Conservation (phyloP, 2,797 vertebrate genomes). For the Gymnoscopelus microlampas region DNA sequence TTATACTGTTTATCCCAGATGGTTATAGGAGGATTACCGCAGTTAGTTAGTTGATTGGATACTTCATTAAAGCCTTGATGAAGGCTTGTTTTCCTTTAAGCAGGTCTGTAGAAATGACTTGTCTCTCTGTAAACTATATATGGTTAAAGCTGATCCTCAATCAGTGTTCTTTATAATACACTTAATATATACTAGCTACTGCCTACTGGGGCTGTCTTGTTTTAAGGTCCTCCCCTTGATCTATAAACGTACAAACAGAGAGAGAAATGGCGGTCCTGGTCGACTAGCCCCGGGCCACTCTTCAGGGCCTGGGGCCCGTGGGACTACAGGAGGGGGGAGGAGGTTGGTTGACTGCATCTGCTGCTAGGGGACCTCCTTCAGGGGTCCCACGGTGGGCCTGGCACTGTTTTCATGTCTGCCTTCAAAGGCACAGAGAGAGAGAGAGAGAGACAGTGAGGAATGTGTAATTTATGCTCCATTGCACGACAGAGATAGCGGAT, state of each 20-base stretch:
- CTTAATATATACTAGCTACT: neutral
- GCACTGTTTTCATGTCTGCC: slow-evolving; percentile 71
- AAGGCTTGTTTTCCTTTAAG: slow-evolving; percentile 1
- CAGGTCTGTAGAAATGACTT: too few relatives aligned
- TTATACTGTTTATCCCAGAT: neutral
- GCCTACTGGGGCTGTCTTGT: neutral
- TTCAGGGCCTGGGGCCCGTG: slow-evolving; percentile 85
- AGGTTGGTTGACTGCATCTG: slow-evolving; percentile 79
- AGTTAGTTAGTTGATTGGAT: too few relatives aligned
- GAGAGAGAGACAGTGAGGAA: slow-evolving; percentile 10
- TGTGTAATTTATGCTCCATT: too few relatives aligned
- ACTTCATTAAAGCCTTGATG: slow-evolving; percentile 32
- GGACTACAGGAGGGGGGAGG: slow-evolving; percentile 66
- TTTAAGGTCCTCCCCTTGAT: slow-evolving; percentile 39
- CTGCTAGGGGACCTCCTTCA: slow-evolving; percentile 82
- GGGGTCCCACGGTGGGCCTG: slow-evolving; percentile 57
- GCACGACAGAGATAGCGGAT: too few relatives aligned
- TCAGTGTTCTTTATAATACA: too few relatives aligned
- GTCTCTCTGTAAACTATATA: too few relatives aligned
- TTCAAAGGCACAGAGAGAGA: slow-evolving; percentile 66
- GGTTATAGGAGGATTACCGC: too few relatives aligned
- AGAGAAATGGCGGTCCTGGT: slow-evolving; percentile 74
- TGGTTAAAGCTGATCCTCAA: too few relatives aligned
- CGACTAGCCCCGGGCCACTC: slow-evolving; percentile 89
- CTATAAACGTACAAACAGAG: slow-evolving; percentile 9